Base-by-base conservation (phyloP, 1,140 invertebrate species). In the Drosophila neocordata region DNA sequence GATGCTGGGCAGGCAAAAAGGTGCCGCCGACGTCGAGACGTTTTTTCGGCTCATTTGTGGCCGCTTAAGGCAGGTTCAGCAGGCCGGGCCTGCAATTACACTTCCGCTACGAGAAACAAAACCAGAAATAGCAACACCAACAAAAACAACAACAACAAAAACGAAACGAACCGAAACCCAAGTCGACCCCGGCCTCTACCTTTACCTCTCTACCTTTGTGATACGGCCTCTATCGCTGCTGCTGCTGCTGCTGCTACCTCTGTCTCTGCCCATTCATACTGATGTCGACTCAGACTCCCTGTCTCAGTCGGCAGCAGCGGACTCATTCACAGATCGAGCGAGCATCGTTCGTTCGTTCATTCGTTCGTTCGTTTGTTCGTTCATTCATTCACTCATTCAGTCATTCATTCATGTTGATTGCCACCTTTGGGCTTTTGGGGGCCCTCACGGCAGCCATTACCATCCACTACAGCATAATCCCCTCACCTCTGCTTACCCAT, bases 321-420 rank as follows among this genome's bases (percentile, higher is more conserved):
- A 55, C 67, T 65, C 79, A 81, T 87, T 87, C 81, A 85, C 62
- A 78, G 72, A 68, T 65, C 72, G 65, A 60, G 62, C 59, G 53
- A 31, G 52, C 52, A 55, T 31, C 52, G 52, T 34, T 55, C 20
- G 22, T n/a, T n/a, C 18, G 27, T 53, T 22, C 20, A 8, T 9
- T 13, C 6, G 41, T n/a, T n/a, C n/a, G n/a, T 48, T 48, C 53
- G 31, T 56, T 56, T 11, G 38, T 44, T 44, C 52, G 27, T 34
- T 34, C 52, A 78, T 66, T 71, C 63, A 20, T 22, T 44, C 38
- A 59, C 56, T 69, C 53, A 66, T 35, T 57, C 76, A 74, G 79
- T 85, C 81, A 84, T 80, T 84, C 79, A 81, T 83, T 78, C 77
- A 80, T 70, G 70, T 79, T 85, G 82, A 85, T 85, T 85, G 78